Evolutionary conservation across 2,888 invertebrate species (phyloP).

Genomic region (Margaritifera margaritifera): DNA sequence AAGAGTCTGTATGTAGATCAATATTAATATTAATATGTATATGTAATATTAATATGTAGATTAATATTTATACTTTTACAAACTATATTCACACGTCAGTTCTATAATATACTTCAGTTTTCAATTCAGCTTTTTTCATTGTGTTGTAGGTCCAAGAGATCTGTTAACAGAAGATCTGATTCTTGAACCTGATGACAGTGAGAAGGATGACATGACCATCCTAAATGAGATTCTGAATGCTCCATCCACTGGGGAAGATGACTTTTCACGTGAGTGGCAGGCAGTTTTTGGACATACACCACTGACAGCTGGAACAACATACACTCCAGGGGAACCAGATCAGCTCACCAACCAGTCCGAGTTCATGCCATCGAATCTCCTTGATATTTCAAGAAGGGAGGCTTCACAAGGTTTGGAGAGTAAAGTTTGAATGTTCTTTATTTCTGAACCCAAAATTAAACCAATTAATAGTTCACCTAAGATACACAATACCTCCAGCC

Average conservation of each 20-base stretch:
- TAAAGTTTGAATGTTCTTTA: too few species aligned
- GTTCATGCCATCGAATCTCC: slow-evolving; percentile 73
- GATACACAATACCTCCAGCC: too few species aligned
- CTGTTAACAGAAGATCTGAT: slow-evolving; percentile 69
- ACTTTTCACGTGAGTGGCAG: slow-evolving; percentile 70
- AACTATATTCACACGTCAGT: too few species aligned
- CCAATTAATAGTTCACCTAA: too few species aligned
- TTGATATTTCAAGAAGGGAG: slow-evolving; percentile 55
- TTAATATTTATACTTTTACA: too few species aligned
- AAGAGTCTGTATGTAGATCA: too few species aligned
- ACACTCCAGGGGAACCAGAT: slow-evolving; percentile 57
- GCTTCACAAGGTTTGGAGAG: too few species aligned
- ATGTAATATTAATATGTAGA: too few species aligned
- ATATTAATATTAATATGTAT: too few species aligned
- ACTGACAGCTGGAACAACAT: slow-evolving; percentile 35
- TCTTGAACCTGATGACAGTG: slow-evolving; percentile 65
- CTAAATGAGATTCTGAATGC: slow-evolving; percentile 74
- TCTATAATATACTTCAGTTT: neutral
- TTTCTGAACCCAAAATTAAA: too few species aligned
- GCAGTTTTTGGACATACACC: slow-evolving; percentile 67
- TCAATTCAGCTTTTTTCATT: neutral
- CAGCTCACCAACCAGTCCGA: slow-evolving; percentile 49
- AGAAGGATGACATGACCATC: slow-evolving; percentile 73
- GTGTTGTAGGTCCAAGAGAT: slow-evolving; percentile 59
- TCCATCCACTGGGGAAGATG: slow-evolving; percentile 67